These are phyloP conservation scores for Rachycentron canadum DNA, from an alignment of 2,797 vertebrate genomes.

Conservation along the genomic window DNA sequence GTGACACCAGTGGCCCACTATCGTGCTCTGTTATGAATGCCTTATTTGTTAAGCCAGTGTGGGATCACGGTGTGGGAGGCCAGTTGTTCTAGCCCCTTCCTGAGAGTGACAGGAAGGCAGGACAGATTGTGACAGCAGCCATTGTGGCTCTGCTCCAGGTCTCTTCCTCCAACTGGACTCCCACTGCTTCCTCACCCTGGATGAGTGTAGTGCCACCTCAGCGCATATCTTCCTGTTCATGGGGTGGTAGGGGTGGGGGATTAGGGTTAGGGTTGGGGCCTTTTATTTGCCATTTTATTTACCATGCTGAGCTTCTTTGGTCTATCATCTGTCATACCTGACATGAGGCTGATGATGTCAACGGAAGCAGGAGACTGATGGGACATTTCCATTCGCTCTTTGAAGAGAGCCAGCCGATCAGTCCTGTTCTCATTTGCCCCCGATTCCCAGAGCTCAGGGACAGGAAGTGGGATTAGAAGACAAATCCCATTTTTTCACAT, in stretches of 20 bases:
- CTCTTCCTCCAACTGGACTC: conserved; percentile 77
- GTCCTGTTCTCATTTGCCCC: conserved; percentile 56
- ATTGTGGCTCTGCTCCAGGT: conserved; percentile 79
- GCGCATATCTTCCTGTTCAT: conserved; percentile 61
- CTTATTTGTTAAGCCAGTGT: conserved; percentile 74
- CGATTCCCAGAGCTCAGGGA: conserved; percentile 79
- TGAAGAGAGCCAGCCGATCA: conserved; percentile 34
- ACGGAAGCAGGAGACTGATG: conserved; percentile 40
- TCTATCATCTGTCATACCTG: conserved; percentile 27
- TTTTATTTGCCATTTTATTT: conserved; percentile 41
- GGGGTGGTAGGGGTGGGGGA: neutral
- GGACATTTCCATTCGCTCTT: conserved; percentile 24
- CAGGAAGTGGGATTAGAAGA: conserved; percentile 85
- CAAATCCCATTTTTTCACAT: conserved; percentile 75
- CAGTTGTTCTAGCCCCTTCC: conserved; percentile 79
- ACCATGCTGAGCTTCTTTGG: conserved; percentile 8
- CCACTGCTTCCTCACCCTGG: conserved; percentile 59
- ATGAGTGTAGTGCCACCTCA: conserved; percentile 62
- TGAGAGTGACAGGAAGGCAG: conserved; percentile 73
- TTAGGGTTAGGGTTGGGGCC: neutral
- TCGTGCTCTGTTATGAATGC: conserved; percentile 64
- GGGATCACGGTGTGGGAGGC: conserved; percentile 77
- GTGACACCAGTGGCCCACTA: conserved; percentile 59
- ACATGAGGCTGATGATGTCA: conserved; percentile 42
- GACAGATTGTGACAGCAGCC: conserved; percentile 79